phyloP scores from a whole-genome alignment of 2,888 invertebrate genomes.

The Lepidonotus clava region DNA sequence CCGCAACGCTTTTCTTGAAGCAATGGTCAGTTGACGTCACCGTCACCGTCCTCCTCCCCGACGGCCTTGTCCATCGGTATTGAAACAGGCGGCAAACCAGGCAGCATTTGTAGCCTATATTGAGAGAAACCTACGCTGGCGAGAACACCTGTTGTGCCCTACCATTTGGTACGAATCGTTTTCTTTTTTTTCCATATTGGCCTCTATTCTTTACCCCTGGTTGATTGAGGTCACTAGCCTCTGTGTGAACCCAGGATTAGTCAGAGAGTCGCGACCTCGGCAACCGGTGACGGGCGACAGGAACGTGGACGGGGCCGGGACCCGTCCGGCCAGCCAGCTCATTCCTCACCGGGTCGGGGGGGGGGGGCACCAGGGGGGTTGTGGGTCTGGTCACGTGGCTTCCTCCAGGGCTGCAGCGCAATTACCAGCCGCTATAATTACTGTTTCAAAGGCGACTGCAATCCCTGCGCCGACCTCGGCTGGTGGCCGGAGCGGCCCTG shows the following conservation, averaged over 20 bases:
- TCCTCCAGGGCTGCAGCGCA: not conserved
- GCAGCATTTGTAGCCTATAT: too few species aligned
- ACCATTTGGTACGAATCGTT: too few species aligned
- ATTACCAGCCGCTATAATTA: constrained; percentile 48
- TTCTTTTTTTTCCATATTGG: too few species aligned
- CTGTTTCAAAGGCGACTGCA: constrained; percentile 43
- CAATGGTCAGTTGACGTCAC: constrained; percentile 2
- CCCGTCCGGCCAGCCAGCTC: constrained; percentile 14
- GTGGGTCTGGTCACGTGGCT: too few species aligned
- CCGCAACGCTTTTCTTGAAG: not conserved
- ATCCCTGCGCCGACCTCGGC: not conserved
- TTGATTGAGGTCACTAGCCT: too few species aligned
- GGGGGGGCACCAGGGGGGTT: not conserved
- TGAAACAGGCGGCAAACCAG: too few species aligned
- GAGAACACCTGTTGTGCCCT: too few species aligned
- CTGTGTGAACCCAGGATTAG: constrained; percentile 31
- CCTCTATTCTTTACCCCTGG: too few species aligned
- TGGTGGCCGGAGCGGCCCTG: not conserved
- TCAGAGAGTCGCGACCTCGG: not conserved
- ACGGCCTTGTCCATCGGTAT: too few species aligned
- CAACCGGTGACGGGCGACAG: constrained; percentile 5
- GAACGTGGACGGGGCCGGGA: not conserved
- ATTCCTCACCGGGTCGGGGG: not conserved
- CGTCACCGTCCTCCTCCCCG: too few species aligned
- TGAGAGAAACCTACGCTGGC: too few species aligned